Evolutionary conservation across 2,888 invertebrate species (phyloP).

Genomic region (Athripsodes cinereus): DNA sequence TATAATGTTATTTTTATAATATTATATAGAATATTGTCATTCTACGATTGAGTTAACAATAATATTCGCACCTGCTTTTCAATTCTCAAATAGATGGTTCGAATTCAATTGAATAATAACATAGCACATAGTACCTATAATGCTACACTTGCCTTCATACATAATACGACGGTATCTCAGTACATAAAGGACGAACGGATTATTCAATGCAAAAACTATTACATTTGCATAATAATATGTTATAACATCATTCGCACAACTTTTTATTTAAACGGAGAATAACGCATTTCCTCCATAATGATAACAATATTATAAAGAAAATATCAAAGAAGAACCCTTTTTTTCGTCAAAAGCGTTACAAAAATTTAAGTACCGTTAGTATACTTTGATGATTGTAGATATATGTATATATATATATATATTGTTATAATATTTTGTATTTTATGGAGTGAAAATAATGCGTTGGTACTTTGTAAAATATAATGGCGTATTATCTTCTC

Average conservation of each 20-base stretch:
- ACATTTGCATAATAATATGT: background rate
- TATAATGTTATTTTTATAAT: constrained; percentile 3
- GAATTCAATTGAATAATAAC: background rate
- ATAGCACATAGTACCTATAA: background rate
- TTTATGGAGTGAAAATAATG: constrained; percentile 1
- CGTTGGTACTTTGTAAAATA: background rate
- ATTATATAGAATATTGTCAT: constrained; percentile 1
- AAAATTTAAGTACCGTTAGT: too few relatives aligned
- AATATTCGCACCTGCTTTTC: constrained; percentile 8
- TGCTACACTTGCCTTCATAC: too few relatives aligned
- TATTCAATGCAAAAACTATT: too few relatives aligned
- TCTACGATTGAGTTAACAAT: background rate
- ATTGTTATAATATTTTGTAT: constrained; percentile 1
- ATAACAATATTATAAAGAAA: background rate
- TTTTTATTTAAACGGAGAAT: background rate
- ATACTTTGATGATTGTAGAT: background rate
- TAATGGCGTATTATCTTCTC: background rate
- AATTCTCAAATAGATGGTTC: background rate
- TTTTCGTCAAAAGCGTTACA: background rate
- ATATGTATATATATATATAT: too few relatives aligned
- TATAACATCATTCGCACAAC: background rate
- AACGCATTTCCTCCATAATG: background rate
- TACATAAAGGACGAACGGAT: too few relatives aligned
- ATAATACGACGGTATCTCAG: too few relatives aligned
- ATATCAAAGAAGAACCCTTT: background rate